phyloP scores from a whole-genome alignment of 2,797 vertebrate genomes.

The Poeciliopsis infans region DNA sequence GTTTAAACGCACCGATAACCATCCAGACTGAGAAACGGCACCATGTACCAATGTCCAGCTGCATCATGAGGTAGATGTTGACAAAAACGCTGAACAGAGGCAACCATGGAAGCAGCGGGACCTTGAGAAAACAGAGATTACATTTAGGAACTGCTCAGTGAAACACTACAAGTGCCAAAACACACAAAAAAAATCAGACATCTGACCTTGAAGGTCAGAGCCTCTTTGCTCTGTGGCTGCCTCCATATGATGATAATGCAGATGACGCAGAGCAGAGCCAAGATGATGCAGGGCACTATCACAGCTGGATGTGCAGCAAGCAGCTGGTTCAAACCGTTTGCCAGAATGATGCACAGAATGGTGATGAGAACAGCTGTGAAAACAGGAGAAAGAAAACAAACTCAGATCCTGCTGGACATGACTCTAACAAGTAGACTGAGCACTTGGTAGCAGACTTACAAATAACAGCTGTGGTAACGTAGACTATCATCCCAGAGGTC shows the following conservation, averaged over 20 bases:
- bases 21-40: conserved; percentile 89
- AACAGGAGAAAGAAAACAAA: neutral
- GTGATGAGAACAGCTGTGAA: conserved; percentile 83
- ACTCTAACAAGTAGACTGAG: neutral
- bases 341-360: conserved; percentile 84
- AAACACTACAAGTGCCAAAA: neutral
- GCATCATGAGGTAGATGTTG: conserved; percentile 98
- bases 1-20: conserved; percentile 80
- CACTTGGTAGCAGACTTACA: conserved; percentile 80
- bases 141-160: conserved; percentile 2
- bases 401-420: neutral
- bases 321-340: conserved; percentile 63
- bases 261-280: conserved; percentile 73
- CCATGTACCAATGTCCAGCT: conserved; percentile 89
- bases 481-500: conserved; percentile 88
- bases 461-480: conserved; percentile 82
- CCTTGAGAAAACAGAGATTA: conserved; percentile 73
- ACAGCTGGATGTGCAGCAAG: conserved; percentile 36
- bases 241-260: conserved; percentile 85
- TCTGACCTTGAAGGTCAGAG: conserved; percentile 90
- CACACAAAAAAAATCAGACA: neutral
- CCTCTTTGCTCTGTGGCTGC: conserved; percentile 88
- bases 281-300: conserved; percentile 68
- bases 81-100: conserved; percentile 92
- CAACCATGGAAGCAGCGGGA: conserved; percentile 90